A percentile compares a stretch with the other conserved stretches of the same genome.
Evolutionary conservation across 2,888 invertebrate species (phyloP).

Genomic region (Lithophane ornitopus): DNA sequence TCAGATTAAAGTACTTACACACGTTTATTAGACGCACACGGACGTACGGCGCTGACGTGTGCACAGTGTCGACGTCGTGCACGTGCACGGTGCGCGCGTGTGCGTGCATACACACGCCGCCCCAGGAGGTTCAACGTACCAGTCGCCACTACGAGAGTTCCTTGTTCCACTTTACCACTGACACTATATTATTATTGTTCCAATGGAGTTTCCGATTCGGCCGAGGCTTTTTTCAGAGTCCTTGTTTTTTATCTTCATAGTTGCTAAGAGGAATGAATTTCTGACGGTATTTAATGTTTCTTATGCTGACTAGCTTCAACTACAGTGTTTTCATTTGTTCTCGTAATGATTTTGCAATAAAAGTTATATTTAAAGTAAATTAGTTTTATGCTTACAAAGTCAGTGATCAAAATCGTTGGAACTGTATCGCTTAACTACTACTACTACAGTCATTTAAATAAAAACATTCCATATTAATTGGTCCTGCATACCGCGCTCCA

Average conservation of each 20-base stretch:
- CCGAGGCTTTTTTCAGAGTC: constrained; percentile 75
- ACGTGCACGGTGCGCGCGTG: constrained; percentile 67
- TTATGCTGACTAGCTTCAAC: background rate
- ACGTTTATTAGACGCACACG: constrained; percentile 74
- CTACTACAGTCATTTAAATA: constrained; percentile 53
- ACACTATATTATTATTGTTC: constrained; percentile 89
- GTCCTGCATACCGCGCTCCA: constrained; percentile 56
- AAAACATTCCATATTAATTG: constrained; percentile 62
- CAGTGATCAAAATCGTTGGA: constrained; percentile 19
- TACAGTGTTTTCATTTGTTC: background rate
- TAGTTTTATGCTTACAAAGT: background rate
- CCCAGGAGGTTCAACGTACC: constrained; percentile 88
- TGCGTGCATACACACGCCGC: constrained; percentile 74
- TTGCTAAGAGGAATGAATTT: constrained; percentile 23
- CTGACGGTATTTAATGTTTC: constrained; percentile 1
- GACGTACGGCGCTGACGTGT: constrained; percentile 57
- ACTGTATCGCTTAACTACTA: constrained; percentile 26
- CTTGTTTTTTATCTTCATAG: constrained; percentile 68
- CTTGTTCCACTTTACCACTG: constrained; percentile 90
- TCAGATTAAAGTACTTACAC: constrained; percentile 82
- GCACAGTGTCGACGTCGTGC: constrained; percentile 53
- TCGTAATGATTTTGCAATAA: background rate
- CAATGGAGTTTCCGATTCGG: constrained; percentile 84
- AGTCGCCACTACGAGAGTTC: constrained; percentile 89
- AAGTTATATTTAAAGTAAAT: background rate